Evolutionary conservation across 2,797 vertebrate genomes (phyloP).

Genomic region (Pantherophis vulpinus): DNA sequence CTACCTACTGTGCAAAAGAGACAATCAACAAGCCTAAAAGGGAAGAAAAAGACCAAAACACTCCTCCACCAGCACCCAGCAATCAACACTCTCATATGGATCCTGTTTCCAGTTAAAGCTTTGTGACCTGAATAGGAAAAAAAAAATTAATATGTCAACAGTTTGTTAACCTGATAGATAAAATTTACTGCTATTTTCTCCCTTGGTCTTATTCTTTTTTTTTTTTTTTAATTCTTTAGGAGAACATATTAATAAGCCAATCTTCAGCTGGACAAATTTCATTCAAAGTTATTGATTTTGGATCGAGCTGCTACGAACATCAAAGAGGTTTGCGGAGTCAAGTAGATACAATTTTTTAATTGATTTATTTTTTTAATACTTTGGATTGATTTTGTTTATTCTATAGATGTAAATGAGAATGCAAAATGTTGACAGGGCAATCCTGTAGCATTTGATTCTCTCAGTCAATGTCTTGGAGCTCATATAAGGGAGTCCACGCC

Average conservation of each 20-base stretch:
- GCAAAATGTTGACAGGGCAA: not conserved
- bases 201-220: not conserved
- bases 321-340: conserved; percentile 83
- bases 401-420: not conserved
- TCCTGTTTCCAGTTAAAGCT: not conserved
- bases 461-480: too few species aligned
- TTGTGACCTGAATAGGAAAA: not conserved
- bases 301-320: conserved; percentile 93
- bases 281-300: conserved; percentile 96
- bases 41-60: not conserved
- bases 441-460: not conserved
- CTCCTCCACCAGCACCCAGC: not conserved
- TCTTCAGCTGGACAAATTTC: conserved; percentile 84
- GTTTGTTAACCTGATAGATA: not conserved
- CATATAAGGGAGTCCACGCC: not conserved
- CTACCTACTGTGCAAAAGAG: not conserved
- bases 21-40: not conserved
- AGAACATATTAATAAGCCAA: conserved; percentile 91
- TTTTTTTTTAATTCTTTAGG: conserved; percentile 66
- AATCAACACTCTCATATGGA: not conserved
- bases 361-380: conserved; percentile 8
- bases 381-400: not conserved
- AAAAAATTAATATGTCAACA: not conserved
- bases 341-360: conserved; percentile 65
- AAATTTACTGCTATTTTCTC: not conserved